Conservation (phyloP, 2,797 vertebrate species). For the Mus caroli region DNA sequence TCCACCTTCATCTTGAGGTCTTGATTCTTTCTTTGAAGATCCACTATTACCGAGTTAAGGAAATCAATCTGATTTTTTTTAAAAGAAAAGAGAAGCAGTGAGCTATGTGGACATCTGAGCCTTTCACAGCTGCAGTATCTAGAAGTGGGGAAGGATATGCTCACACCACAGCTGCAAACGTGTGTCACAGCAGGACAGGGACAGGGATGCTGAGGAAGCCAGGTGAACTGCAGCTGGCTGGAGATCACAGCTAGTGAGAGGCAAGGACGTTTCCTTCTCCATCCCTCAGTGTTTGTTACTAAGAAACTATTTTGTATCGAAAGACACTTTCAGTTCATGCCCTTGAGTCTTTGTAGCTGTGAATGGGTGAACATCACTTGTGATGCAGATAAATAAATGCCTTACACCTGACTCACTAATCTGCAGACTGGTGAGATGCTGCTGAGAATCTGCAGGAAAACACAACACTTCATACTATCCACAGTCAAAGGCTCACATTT, state of each 20-base stretch:
- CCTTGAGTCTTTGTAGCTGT: background rate
- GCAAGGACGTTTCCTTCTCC: background rate
- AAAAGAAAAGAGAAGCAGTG: background rate
- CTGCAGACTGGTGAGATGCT: background rate
- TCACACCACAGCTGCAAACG: fast-evolving
- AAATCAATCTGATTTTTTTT: slow-evolving; percentile 94
- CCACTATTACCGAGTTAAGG: slow-evolving; percentile 98
- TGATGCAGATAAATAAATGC: background rate
- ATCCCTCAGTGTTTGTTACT: background rate
- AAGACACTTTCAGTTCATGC: background rate
- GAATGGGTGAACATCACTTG: background rate
- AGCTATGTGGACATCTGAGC: background rate
- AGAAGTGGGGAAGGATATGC: background rate
- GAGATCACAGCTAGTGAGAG: background rate
- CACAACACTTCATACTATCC: background rate
- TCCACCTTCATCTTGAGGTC: slow-evolving; percentile 97
- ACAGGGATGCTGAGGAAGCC: background rate
- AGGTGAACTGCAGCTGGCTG: background rate
- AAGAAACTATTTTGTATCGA: background rate
- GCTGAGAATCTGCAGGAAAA: slow-evolving; percentile 9
- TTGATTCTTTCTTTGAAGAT: slow-evolving; percentile 97
- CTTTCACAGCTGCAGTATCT: background rate
- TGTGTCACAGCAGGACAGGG: background rate
- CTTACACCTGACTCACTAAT: background rate
- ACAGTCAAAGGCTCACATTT: slow-evolving; percentile 11